phyloP scores from a whole-genome alignment of 2,797 vertebrate genomes.

The Sarcophilus harrisii region DNA sequence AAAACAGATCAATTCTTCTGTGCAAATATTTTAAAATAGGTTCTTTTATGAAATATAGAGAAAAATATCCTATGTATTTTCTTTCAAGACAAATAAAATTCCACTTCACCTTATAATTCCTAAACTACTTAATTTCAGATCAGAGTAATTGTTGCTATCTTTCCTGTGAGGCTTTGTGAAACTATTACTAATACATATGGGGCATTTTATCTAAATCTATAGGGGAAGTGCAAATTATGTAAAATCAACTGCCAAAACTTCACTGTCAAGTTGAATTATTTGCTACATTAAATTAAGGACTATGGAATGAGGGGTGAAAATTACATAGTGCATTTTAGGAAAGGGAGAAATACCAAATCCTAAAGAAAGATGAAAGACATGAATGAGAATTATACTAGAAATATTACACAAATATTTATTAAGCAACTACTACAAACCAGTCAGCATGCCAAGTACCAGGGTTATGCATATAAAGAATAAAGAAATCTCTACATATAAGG shows the following conservation, averaged over 20 bases:
- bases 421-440: not conserved
- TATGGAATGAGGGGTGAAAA: not conserved
- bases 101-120: not conserved
- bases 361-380: no score
- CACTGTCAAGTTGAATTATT: not conserved
- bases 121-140: constrained; percentile 18
- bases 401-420: not conserved
- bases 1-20: constrained; percentile 34
- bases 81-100: constrained; percentile 35
- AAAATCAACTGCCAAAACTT: not conserved
- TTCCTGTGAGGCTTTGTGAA: not conserved
- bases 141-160: not conserved
- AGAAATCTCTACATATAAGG: not conserved
- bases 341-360: not conserved
- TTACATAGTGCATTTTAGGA: not conserved
- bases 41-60: constrained; percentile 32
- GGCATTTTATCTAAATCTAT: not conserved
- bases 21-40: constrained; percentile 14
- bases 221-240: not conserved
- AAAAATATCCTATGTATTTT: not conserved
- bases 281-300: no score
- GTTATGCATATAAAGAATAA: not conserved
- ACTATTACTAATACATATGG: not conserved
- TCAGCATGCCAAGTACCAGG: not conserved
- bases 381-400: not conserved